phyloP scores from a whole-genome alignment of 37 sponge, comb jelly and placozoan genomes.

The Cliona cf. orientalis region DNA sequence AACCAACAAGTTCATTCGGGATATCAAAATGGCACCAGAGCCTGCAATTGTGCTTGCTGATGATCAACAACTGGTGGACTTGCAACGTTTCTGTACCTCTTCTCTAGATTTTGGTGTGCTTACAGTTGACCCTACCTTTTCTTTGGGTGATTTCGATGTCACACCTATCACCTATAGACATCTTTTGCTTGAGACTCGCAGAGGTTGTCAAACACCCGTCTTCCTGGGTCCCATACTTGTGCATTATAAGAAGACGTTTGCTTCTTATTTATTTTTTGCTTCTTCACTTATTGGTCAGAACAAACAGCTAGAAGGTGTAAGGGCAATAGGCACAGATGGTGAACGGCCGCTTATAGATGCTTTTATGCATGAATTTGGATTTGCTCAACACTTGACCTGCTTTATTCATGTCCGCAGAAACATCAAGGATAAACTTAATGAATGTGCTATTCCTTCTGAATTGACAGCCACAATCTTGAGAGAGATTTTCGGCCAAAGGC shows the following conservation, averaged over 20 bases:
- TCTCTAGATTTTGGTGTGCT: slow-evolving; percentile 22
- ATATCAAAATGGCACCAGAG: slow-evolving; percentile 40
- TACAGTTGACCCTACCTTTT: slow-evolving; percentile 62
- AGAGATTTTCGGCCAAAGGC: slow-evolving; percentile 35
- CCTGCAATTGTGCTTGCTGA: slow-evolving; percentile 63
- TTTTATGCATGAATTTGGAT: slow-evolving; percentile 35
- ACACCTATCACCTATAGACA: slow-evolving; percentile 56
- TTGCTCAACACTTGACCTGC: slow-evolving; percentile 47
- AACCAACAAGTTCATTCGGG: slow-evolving; percentile 23
- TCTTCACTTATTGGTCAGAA: slow-evolving; percentile 39
- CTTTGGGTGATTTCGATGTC: slow-evolving; percentile 58
- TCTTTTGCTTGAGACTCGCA: slow-evolving; percentile 36
- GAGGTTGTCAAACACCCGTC: slow-evolving; percentile 15
- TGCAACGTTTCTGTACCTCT: slow-evolving; percentile 45
- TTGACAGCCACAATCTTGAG: slow-evolving; percentile 13
- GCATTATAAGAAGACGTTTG: slow-evolving; percentile 44
- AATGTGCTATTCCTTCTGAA: slow-evolving; percentile 11
- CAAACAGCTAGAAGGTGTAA: slow-evolving; percentile 38
- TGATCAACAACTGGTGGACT: slow-evolving; percentile 37
- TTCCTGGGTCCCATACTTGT: slow-evolving; percentile 49
- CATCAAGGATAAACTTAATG: slow-evolving; percentile 35
- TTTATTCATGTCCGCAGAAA: slow-evolving; percentile 54
- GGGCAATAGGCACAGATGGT: slow-evolving; percentile 59
- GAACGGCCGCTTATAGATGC: slow-evolving; percentile 39
- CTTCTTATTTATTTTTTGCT: slow-evolving; percentile 48